Evolutionary conservation across 2,888 invertebrate genomes (phyloP).

Genomic region (Nomada flava): DNA sequence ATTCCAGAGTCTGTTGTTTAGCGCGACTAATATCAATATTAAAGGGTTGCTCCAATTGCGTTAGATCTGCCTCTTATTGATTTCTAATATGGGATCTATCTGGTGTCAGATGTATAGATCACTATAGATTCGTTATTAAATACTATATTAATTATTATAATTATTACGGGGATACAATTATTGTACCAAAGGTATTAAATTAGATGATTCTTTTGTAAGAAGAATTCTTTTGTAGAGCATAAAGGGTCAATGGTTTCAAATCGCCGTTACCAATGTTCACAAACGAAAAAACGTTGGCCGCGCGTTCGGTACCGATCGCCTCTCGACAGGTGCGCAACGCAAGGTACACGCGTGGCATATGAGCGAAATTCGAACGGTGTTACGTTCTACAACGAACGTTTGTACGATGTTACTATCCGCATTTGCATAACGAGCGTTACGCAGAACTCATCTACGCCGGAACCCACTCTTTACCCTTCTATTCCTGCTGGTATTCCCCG

Average conservation of each 20-base stretch:
- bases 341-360: slow-evolving; percentile 2
- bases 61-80: too few species aligned
- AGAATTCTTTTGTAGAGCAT: slow-evolving; percentile 4
- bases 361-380: background rate
- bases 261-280: slow-evolving; percentile 24
- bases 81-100: too few species aligned
- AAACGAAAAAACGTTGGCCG: slow-evolving; percentile 3
- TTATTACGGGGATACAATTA: too few species aligned
- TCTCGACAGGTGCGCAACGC: background rate
- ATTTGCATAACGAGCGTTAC: slow-evolving; percentile 72
- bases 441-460: slow-evolving; percentile 50
- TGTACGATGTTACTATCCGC: slow-evolving; percentile 62
- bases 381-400: slow-evolving; percentile 42
- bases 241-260: slow-evolving; percentile 7
- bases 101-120: too few species aligned
- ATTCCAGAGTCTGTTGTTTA: background rate
- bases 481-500: background rate
- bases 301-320: slow-evolving; percentile 8
- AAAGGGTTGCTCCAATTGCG: too few species aligned
- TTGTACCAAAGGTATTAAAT: too few species aligned
- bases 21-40: background rate
- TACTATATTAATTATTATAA: too few species aligned
- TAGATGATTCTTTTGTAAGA: slow-evolving; percentile 6
- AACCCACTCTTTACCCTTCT: slow-evolving; percentile 18
- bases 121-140: too few species aligned